These are phyloP conservation scores for Corythucha ciliata DNA, from an alignment of 2,888 invertebrate species.

Conservation along the genomic window DNA sequence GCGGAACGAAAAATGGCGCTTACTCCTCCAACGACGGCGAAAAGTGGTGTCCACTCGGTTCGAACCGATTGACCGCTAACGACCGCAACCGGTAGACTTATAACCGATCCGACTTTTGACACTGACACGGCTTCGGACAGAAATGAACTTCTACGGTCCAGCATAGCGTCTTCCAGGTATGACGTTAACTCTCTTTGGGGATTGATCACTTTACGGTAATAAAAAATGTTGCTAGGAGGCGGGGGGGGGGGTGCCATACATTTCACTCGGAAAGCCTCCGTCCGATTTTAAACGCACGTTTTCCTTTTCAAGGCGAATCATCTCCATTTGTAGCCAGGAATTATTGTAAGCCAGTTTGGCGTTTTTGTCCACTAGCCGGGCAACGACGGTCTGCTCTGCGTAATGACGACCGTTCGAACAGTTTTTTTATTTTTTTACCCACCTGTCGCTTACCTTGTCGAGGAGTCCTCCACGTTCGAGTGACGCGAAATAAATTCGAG, in stretches of 20 bases:
- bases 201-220: too few species aligned
- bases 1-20: background rate
- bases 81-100: constrained; percentile 16
- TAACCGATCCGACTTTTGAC: constrained; percentile 6
- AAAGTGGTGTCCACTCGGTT: constrained; percentile 14
- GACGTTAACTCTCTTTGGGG: too few species aligned
- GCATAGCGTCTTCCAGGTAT: too few species aligned
- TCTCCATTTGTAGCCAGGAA: constrained; percentile 14
- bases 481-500: constrained; percentile 19
- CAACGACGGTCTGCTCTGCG: constrained; percentile 16
- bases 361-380: constrained; percentile 11
- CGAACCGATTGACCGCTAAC: constrained; percentile 12
- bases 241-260: too few species aligned
- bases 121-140: too few species aligned
- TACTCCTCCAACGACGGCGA: constrained; percentile 12
- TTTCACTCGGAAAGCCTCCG: too few species aligned
- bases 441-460: constrained; percentile 7
- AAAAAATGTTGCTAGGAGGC: too few species aligned
- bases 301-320: constrained; percentile 17
- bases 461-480: constrained; percentile 12
- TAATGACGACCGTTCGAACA: too few species aligned
- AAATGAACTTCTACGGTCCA: too few species aligned
- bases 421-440: too few species aligned
- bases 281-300: too few species aligned
- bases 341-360: constrained; percentile 22